Evolutionary conservation across 2,888 invertebrate species (phyloP), one percentile per base, ranked within the genome.

Genomic region (Eucera pruinosa): DNA sequence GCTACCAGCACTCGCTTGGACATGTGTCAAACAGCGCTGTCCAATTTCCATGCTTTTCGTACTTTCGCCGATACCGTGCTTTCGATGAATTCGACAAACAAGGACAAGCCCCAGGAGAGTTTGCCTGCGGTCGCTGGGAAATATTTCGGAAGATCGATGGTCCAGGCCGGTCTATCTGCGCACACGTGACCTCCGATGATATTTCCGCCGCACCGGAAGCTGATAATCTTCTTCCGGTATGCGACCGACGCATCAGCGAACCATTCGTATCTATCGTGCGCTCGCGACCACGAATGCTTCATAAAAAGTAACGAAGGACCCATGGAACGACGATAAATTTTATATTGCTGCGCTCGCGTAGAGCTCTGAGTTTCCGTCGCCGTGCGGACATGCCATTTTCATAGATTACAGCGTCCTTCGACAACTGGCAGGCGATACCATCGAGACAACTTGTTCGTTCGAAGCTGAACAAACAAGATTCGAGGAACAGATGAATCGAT

Each of bases 21-120:
- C 88, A 88, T 84, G 84, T 88, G 88, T 84, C 81, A 69, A 33
- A 41, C 85, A 85, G 70, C 71, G 58, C 68, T 7, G 64, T 55
- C 25, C 50, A 62, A 66, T 61, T 80, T 68, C 65, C 43, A 66
- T 55, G 68, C 18, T 62, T 60, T 67, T 77, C 73, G 27, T 50
- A 57, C 64, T 64, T 43, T 58, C 57, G 71, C 43, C 60, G 23
- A 25, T 7, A 41, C 66, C 60, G 15, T 54, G 58, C 61, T 23
- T 76, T 64, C 57, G 67, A 58, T 66, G 75, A 75, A 72, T 65
- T 68, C 15, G 71, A 75, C 81, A 71, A 81, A 81, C 77, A 80
- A 82, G 43, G 54, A 68, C 62, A 18, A 62, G 45, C 60, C 82
- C 71, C 82, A 45, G n/a, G 80, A 73, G 83, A 82, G 57, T 55